Percentiles rank a stretch among this genome's conserved stretches.
Conservation (phyloP, 2,113 vertebrate genomes). For the Lucifuga dentata region DNA sequence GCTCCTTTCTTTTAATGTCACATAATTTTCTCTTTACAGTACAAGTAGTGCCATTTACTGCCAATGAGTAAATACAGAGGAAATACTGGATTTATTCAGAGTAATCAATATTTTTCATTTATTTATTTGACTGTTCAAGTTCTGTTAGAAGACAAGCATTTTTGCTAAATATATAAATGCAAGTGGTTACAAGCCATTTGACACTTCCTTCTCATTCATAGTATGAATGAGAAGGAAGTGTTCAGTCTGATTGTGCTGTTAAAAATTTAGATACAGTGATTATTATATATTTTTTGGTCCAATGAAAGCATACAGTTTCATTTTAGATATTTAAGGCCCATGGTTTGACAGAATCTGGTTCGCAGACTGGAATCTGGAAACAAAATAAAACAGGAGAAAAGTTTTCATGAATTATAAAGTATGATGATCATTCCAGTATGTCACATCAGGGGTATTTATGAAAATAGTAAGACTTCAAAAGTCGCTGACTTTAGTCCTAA, state of each 20-base stretch:
- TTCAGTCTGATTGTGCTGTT: too few relatives aligned
- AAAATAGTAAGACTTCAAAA: too few relatives aligned
- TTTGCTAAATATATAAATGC: not conserved
- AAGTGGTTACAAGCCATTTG: not conserved
- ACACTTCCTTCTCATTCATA: too few relatives aligned
- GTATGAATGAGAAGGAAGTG: too few relatives aligned
- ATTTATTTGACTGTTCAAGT: not conserved
- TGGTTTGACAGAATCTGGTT: constrained; percentile 60
- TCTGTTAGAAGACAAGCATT: not conserved
- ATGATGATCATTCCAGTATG: too few relatives aligned
- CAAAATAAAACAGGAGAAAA: constrained; percentile 4
- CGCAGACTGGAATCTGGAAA: constrained; percentile 67
- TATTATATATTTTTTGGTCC: not conserved
- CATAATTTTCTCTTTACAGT: too few relatives aligned
- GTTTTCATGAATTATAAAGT: too few relatives aligned
- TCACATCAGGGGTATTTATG: too few relatives aligned
- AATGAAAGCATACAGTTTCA: not conserved
- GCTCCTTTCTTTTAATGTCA: too few relatives aligned
- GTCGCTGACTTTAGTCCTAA: too few relatives aligned
- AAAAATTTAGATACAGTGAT: too few relatives aligned
- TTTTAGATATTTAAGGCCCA: constrained; percentile 77
- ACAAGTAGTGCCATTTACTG: too few relatives aligned
- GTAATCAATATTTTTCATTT: not conserved
- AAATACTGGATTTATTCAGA: not conserved
- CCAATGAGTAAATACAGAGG: not conserved